Base-by-base conservation (phyloP, 1,140 invertebrate species). In the Drosophila pachea region DNA sequence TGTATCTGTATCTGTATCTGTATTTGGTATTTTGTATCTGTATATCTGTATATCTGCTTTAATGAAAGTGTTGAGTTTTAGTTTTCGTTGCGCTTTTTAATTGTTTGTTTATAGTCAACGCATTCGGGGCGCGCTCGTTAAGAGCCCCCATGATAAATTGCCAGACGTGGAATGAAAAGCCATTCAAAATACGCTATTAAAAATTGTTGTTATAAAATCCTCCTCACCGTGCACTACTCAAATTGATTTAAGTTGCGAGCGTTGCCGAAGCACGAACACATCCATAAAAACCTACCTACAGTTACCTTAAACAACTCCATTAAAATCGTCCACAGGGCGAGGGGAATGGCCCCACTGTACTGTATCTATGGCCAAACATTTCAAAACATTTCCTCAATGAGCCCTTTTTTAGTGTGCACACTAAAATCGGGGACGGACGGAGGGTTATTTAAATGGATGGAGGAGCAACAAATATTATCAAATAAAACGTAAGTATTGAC, bases 61-160 rank as follows among this genome's bases (percentile, higher is more conserved):
- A 84, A 84, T 79, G 81, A 84, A 84, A 84, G 81, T 84, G 81
- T 84, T 84, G 81, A 84, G 81, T 84, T 79, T 78, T 78, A 75
- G 72, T 82, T 83, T 77, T 74, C 55, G 70, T 72, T 82, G 70
- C 74, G 66, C 72, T 83, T 82, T 81, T 84, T 76, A 86, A 84
- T 84, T 84, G 81, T 79, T 86, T 84, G 81, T 84, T 84, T 84
- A 84, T 76, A 86, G 79, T 86, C 76, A 79, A 75, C 65, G 79
- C 71, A 64, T 61, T 72, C 67, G 58, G 40, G 40, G 60, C 74
- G 66, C 54, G 78, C 58, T 77, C 75, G 78, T 81, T 81, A 82
- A 81, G 71, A 59, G 60, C 68, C 63, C 22, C 75, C 72, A 73
- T 83, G 79, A 83, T 83, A 83, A 84, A 83, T 83, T 70, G 73